Base-by-base conservation (phyloP, 2,797 vertebrate species). In the Odontamblyopus rebecca region DNA sequence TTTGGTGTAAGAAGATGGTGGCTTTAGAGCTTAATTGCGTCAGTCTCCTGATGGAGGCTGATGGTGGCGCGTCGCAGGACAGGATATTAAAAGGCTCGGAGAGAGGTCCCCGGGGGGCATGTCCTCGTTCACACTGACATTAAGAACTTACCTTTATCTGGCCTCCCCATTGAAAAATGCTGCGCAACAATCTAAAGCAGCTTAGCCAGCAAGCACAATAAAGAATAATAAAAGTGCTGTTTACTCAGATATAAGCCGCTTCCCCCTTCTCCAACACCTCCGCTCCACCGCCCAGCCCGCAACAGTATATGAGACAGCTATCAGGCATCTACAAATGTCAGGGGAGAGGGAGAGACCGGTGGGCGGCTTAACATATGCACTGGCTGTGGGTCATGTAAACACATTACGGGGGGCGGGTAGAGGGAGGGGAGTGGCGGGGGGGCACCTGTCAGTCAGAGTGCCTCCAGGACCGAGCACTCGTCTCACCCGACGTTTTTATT, bases 251-350 rank as follows among this genome's bases (percentile, higher is more conserved):
- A 96, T 95, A 94, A 94, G 92, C 91, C 95, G 94, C 94, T 95
- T 95, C 96, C 95, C 91, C 48, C n/a, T 6, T 6, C 15, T 26
- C 11, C 41, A 15, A 23, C 7, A 0, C 88, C 89, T 88, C 60
- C 2, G 44, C 35, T 26, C 11, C 50, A 9, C n/a, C 16, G 12
- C 35, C 4, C 1, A 60, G 38, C 23, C 44, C 29, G 30, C 53
- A 90, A 93, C 90, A 92, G 91, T 88, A 73, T 91, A 91, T 94
- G 93, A 95, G 93, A 93, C 93, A 92, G 93, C 93, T 95, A 94
- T 96, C 95, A 95, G 93, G 92, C 93, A 95, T 93, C 93, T 93
- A 95, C 93, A 97, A 96, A 97, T 95, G 95, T 96, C 96, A 96
- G 88, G 90, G 93, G 91, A 60, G 57, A 60, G 29, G 89, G 93